A percentile compares a stretch with the other conserved stretches of the same genome.
These are phyloP conservation scores for Aplocera efformata DNA, from an alignment of 2,888 invertebrate species.

Conservation along the genomic window DNA sequence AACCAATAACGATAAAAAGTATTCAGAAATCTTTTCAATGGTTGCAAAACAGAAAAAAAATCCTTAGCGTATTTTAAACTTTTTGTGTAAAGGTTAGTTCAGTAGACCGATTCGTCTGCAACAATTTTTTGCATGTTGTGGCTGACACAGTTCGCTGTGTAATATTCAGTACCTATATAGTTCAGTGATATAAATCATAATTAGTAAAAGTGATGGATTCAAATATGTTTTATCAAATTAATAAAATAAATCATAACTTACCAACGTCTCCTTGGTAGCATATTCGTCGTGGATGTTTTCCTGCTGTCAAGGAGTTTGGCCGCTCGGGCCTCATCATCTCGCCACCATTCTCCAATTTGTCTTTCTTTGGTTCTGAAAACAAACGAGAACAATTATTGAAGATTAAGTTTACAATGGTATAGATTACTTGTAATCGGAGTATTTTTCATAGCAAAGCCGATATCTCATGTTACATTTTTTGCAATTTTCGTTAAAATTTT, in stretches of 20 bases:
- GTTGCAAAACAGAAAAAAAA: not conserved
- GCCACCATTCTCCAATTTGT: constrained; percentile 89
- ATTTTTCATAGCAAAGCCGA: no score
- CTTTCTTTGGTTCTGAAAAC: constrained; percentile 94
- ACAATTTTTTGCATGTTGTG: constrained; percentile 1
- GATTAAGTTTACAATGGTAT: constrained; percentile 14
- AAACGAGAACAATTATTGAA: constrained; percentile 36
- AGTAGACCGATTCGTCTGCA: constrained; percentile 1
- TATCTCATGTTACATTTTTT: no score
- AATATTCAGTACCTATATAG: not conserved
- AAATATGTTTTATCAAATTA: no score
- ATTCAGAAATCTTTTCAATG: not conserved
- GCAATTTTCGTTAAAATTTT: no score
- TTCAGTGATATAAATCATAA: no score
- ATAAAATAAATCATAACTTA: no score
- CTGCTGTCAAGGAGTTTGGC: constrained; percentile 89
- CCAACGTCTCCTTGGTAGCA: constrained; percentile 90
- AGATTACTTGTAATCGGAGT: not conserved
- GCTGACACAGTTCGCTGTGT: not conserved
- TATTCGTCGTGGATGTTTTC: constrained; percentile 88
- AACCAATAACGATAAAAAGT: no score
- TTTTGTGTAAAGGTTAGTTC: constrained; percentile 1
- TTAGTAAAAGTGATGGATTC: no score
- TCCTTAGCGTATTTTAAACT: not conserved
- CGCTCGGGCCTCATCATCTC: constrained; percentile 85